Evolutionary conservation across 2,797 vertebrate species (phyloP).

Genomic region (Smutsia gigantea): DNA sequence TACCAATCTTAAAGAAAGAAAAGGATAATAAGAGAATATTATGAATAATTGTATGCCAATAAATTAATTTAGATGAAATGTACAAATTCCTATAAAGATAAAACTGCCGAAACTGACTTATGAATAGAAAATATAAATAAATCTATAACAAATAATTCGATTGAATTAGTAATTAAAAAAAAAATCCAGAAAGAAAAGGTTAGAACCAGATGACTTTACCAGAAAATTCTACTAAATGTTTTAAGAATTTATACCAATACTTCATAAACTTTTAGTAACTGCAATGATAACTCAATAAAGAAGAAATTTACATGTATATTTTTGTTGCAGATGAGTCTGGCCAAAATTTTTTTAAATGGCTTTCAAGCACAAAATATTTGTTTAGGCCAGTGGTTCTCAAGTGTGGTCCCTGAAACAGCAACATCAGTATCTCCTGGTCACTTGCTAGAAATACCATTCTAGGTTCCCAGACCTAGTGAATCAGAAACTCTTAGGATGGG

Average conservation of each 20-base stretch:
- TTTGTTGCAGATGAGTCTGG: background rate
- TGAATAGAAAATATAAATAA: background rate
- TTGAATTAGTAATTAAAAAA: background rate
- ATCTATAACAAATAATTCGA: background rate
- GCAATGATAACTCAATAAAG: background rate
- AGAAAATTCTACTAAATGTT: background rate
- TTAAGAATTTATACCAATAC: background rate
- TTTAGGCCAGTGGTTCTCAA: background rate
- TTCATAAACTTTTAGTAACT: background rate
- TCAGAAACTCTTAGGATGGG: background rate
- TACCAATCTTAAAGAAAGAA: background rate
- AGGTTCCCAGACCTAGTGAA: background rate
- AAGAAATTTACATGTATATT: background rate
- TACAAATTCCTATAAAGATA: background rate
- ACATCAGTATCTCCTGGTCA: background rate
- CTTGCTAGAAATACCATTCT: background rate
- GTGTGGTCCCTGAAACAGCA: background rate
- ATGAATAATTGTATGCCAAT: background rate
- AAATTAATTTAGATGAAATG: background rate
- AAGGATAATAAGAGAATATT: background rate
- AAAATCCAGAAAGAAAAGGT: background rate
- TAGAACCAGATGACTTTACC: background rate
- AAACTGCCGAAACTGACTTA: background rate
- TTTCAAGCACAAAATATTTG: background rate
- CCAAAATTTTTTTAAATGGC: background rate